Base-by-base conservation (phyloP, 2,113 vertebrate genomes). In the Eulemur rufifrons region DNA sequence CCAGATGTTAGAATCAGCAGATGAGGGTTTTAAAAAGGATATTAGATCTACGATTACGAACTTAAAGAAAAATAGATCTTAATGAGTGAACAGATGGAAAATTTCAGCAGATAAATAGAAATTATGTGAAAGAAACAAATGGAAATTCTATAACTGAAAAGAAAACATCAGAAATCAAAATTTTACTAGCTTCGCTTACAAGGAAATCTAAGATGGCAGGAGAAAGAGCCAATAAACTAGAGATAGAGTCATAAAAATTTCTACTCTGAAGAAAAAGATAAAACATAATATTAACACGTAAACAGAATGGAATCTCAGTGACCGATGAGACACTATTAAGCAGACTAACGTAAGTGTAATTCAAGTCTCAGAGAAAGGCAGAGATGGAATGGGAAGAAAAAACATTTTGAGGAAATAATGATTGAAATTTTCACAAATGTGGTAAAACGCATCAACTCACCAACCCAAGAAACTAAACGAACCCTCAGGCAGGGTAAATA, bases 91-190 rank as follows among this genome's bases (percentile, higher is more conserved):
- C 42, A 63, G n/a, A 71, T 91, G 6, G n/a, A 66, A 88, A 86
- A 74, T 82, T n/a, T 45, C n/a, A 81, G 8, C 20, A 91, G n/a
- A 92, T 45, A 95, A 91, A 66, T 3, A 39, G 17, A 93, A 83
- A 82, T 82, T 68, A n/a, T 45, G 6, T 39, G n/a, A 92, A 89
- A 94, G 74, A 47, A 81, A 85, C 27, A 63, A 84, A 47, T 39
- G 39, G 18, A 89, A 91, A 86, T 81, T 84, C 37, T 86, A 15
- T 66, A 71, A 82, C n/a, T 91, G 12, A 82, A 95, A 94, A 78
- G 37, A 93, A 93, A 94, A 81, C 68, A 39, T 39, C n/a, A 71
- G 23, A 86, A 94, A 86, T 71, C 21, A 80, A 69, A 73, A 85
- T 4, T 42, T 92, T 88, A 50, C 74, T 45, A 80, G 2, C 20